Evolutionary conservation across 2,797 vertebrate species (phyloP).

Genomic region (Dipus sagitta): DNA sequence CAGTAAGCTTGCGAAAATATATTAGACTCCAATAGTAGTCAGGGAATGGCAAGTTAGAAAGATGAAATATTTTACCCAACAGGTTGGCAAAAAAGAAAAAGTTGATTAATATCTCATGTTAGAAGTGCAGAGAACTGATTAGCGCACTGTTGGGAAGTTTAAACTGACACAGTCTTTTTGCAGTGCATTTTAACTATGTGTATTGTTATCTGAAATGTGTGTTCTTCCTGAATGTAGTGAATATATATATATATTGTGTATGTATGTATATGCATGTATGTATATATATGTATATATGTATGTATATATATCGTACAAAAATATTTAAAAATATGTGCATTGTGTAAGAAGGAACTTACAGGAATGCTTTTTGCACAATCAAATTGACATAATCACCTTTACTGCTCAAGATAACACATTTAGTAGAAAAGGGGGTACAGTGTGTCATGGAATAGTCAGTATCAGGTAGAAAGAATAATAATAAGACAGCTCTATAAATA

Average conservation of each 20-base stretch:
- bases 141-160: not conserved
- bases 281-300: too few species aligned
- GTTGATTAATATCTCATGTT: not conserved
- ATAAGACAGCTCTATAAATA: slow-evolving; percentile 22
- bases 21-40: not conserved
- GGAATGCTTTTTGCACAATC: not conserved
- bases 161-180: not conserved
- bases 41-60: slow-evolving; percentile 42
- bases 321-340: not conserved
- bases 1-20: not conserved
- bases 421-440: not conserved
- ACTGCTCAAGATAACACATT: not conserved
- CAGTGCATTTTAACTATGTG: not conserved
- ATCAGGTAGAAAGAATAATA: slow-evolving; percentile 37
- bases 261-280: too few species aligned
- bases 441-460: not conserved
- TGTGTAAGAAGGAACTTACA: not conserved
- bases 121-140: not conserved
- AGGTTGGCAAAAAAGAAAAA: not conserved
- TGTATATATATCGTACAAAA: not conserved
- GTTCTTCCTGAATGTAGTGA: not conserved
- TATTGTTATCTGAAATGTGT: not conserved
- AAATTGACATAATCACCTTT: not conserved
- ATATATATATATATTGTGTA: too few species aligned
- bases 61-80: not conserved